Base-by-base conservation (phyloP, 2,888 invertebrate species). In the Diploptera punctata region DNA sequence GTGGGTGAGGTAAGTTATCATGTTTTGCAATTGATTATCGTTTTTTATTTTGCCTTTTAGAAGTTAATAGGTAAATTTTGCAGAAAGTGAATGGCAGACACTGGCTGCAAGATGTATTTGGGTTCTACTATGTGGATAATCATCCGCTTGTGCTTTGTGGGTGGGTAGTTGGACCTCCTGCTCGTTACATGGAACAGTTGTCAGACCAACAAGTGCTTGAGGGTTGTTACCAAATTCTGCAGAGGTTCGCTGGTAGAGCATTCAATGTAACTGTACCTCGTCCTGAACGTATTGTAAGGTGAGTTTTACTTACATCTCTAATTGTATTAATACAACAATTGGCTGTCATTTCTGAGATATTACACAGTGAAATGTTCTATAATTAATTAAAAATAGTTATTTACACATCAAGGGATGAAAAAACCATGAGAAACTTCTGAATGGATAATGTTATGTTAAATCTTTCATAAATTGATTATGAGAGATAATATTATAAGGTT, bases 81-180 rank as follows among this genome's bases (percentile, higher is more conserved):
- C 74, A 80, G 75, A 80, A 83, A 21, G 84, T 81, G 54, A 83
- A 83, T 31, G 67, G 72, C 16, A 61, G 71, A 31, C 65, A 77
- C 31, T 93, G 93, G 93, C 81, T 90, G 62, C 86, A 86, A 78
- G 87, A 88, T 77, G 84, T 93, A 13, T 88, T 90, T 78, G 88
- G 89, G 70, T 91, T 93, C 81, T 90, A 90, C 79, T 84, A 87
- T 7, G 87, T 91, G 5, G 87, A 88, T 77, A 85, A 87, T 77
- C 88, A 91, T 78, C 87, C 89, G 0, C 84, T 85, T 38, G 83
- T 90, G n/a, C 80, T 93, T 33, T 85, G 89, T 70, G 91, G 87
- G 0, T 93, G 93, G 92, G 83, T 91, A n/a, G 86, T 87, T 62
- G 92, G 92, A 1, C 82, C 85, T 57, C 86, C 87, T 77, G 89